Conservation (phyloP, 2,113 vertebrate species). For the Podocnemis expansa region DNA sequence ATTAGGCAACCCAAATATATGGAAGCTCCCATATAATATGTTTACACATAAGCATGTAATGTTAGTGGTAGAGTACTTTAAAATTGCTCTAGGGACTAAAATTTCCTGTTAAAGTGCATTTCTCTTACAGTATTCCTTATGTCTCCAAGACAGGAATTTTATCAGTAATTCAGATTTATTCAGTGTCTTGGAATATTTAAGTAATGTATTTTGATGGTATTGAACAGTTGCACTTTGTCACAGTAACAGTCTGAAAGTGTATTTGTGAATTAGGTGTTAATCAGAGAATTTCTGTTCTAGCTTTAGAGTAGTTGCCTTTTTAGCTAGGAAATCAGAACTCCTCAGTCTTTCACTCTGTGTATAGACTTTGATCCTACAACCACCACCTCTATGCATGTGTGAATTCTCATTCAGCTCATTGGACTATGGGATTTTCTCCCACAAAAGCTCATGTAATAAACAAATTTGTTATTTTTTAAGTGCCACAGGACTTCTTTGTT, state of each 20-base stretch:
- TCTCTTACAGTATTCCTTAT: background rate
- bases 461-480: too few species aligned
- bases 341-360: background rate
- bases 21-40: background rate
- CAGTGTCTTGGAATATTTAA: background rate
- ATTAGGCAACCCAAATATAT: background rate
- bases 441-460: too few species aligned
- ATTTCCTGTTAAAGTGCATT: background rate
- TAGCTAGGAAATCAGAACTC: background rate
- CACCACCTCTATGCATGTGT: background rate
- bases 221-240: background rate
- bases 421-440: too few species aligned
- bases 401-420: background rate
- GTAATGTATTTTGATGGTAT: background rate
- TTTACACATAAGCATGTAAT: background rate
- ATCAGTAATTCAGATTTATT: background rate
- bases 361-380: conserved; percentile 7
- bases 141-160: background rate
- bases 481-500: too few species aligned
- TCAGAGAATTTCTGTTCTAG: conserved; percentile 26
- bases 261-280: background rate
- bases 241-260: background rate
- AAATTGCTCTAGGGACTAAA: background rate
- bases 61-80: background rate
- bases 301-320: conserved; percentile 9